Base-by-base conservation (phyloP, 2,113 vertebrate species). In the Gobiocypris rarus region DNA sequence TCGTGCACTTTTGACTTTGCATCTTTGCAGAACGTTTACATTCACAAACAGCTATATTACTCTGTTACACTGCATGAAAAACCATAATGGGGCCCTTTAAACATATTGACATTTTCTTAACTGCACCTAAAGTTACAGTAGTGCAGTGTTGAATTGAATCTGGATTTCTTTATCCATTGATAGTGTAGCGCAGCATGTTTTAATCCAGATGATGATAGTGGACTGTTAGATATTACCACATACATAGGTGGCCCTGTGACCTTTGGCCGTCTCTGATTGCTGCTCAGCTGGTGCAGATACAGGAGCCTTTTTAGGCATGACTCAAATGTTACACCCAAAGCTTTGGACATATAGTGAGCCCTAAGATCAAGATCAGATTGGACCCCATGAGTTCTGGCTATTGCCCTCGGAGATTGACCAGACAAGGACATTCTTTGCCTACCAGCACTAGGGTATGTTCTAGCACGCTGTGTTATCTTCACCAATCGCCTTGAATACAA, bases 401-500 rank as follows among this genome's bases (percentile, higher is more conserved):
- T 59, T 84, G 84, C 83, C 88, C 86, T 86, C 84, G 38, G 82
- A 86, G 81, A 83, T 87, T 89, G 85, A 87, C 87, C 65, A 89
- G 87, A 88, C 87, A 91, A 92, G 88, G 88, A 87, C 89, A 88
- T 74, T 73, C 73, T 52, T 45, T 43, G 61, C 63, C 75, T 83
- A 86, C 48, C 48, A 81, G 48, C 83, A 77, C 58, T 41, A 58
- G 74, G 48, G 67, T 65, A 84, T 63, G 73, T 80, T 65, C 52
- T 70, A 24, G 70, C 88, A 80, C 61, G 84, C 88, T 87, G 80
- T 63, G 61, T 78, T 63, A 75, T 83, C 82, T 87, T 70, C 41
- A 58, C 76, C 83, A 45, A 84, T 78, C 80, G 61, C 65, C 63
- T 56, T 56, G 86, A 86, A 86, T 86, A 85, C 82, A 84, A 85